Evolutionary conservation across 2,797 vertebrate genomes (phyloP), one percentile per base, ranked within the genome.

Genomic region (Aeoliscus strigatus): DNA sequence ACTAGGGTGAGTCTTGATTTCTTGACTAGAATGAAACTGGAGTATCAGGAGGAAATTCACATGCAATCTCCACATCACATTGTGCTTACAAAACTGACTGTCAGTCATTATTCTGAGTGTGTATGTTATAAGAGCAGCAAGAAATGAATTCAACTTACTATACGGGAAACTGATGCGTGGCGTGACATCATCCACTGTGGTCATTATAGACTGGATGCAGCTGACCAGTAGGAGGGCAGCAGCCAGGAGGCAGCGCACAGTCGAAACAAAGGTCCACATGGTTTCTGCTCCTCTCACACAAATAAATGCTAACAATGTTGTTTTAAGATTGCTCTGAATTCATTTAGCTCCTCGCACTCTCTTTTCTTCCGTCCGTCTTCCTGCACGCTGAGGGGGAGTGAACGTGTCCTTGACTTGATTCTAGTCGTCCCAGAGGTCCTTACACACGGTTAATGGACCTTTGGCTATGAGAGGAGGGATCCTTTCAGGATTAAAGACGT

Each of bases 81-180:
- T n/a, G n/a, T n/a, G n/a, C n/a, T n/a, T n/a, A n/a, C n/a, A n/a
- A n/a, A n/a, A n/a, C n/a, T n/a, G n/a, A n/a, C n/a, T n/a, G n/a
- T n/a, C n/a, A n/a, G n/a, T n/a, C 18, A 3, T 21, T 21, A 21
- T 21, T 21, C 3, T 21, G 18, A 21, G 3, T 21, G 18, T 21
- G 6, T 6, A n/a, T n/a, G n/a, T n/a, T n/a, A 21, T 3, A 21
- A 21, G 18, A 3, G 18, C 18, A 21, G 18, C 18, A 21, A 6
- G 18, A 21, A 6, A 21, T 21, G 3, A 21, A 21, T 48, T 32
- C 0, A 4, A 87, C 92, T 93, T 84, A 94, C 92, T 90, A 74
- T 90, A 90, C n/a, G 73, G 75, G 71, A 94, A 86, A 54, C 87
- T 91, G 83, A 94, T 86, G 50, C 92, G 88, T 1, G 92, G 89